Evolutionary conservation across 1,140 invertebrate species (phyloP).

Genomic region (Gerris buenoi): DNA sequence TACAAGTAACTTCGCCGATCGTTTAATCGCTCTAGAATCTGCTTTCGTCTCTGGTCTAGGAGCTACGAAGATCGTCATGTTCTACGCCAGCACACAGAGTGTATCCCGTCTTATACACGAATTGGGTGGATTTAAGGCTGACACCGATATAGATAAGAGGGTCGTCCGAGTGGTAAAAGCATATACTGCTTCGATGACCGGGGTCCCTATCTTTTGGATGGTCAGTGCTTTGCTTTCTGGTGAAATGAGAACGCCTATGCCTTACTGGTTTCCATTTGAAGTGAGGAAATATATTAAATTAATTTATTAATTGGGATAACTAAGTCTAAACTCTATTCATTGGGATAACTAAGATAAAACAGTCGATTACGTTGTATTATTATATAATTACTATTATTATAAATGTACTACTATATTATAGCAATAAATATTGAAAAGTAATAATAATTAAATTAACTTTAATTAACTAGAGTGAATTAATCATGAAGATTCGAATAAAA

Average conservation of each 20-base stretch:
- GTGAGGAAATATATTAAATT: no score
- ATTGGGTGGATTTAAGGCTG: background rate
- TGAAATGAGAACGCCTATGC: background rate
- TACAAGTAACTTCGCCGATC: background rate
- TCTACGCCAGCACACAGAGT: background rate
- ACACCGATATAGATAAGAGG: background rate
- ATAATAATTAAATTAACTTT: no score
- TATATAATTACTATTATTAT: no score
- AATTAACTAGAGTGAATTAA: no score
- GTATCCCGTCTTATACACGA: background rate
- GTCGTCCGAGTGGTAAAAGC: background rate
- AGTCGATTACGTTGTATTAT: no score
- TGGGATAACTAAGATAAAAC: no score
- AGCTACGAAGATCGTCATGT: background rate
- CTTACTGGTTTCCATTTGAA: background rate
- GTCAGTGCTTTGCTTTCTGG: background rate
- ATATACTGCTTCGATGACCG: background rate
- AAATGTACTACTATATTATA: no score
- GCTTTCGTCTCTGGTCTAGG: background rate
- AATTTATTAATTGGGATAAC: no score
- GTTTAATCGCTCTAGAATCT: background rate
- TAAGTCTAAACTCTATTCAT: no score
- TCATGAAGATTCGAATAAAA: no score
- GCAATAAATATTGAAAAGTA: no score
- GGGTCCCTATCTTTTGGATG: background rate